Base-by-base conservation (phyloP, 2,888 invertebrate species). In the Orchesellides sinensis region DNA sequence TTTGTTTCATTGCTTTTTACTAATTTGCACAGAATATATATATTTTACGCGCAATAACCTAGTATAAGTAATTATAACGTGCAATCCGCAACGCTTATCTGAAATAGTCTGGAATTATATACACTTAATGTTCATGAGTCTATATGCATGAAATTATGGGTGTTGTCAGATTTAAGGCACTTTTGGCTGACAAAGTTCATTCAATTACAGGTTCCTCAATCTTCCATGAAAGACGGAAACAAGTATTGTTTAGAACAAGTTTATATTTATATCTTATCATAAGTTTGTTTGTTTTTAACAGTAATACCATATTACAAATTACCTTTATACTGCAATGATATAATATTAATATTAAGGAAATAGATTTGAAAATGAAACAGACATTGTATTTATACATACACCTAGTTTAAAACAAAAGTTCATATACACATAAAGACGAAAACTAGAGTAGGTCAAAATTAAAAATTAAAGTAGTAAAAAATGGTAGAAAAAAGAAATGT, bases 121-220 rank as follows among this genome's bases (percentile, higher is more conserved):
- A 59, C 59, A 59, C n/a, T 59, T 59, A 59, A 59, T 59, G 59
- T 59, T 59, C 59, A 59, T 59, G 14, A 59, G 12, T 29, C n/a
- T 23, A 29, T 5, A 59, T 59, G 19, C 32, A 59, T 59, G 29
- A 21, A 52, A 54, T 54, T 32, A 59, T 59, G 21, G 4, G 8
- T 29, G n/a, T 29, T 59, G n/a, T 52, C 59, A 17, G 3, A 17
- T 59, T 59, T 17, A 59, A 59, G 59, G 59, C 59, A 59, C 59
- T 29, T 59, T 59, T 59, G 59, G 59, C 29, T 12, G 59, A 59
- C 59, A 59, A n/a, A 29, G 14, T 32, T 32, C 59, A 29, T 59
- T 59, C 59, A 17, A 1, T 29, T 10, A 29, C 59, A 29, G 14
- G 25, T 12, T 59, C 23, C 4, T 59, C 29, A 17, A 59, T 29